Evolutionary conservation across 2,797 vertebrate species (phyloP).

Genomic region (Poeciliopsis infans): DNA sequence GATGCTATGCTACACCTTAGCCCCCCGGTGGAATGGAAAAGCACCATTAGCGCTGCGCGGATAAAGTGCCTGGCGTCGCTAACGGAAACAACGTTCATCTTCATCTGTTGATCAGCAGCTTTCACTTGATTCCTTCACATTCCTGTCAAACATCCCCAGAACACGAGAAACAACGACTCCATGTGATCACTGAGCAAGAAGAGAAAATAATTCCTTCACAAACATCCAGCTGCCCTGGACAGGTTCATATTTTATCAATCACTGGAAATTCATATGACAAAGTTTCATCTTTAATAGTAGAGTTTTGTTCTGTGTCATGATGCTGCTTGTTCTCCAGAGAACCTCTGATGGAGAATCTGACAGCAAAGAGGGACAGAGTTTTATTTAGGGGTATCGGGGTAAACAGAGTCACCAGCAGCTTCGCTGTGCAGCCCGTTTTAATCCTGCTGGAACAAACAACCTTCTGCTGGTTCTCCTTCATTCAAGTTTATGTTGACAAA

Average conservation of each 20-base stretch:
- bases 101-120: conserved; percentile 40
- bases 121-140: conserved; percentile 43
- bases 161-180: too few relatives aligned
- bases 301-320: too few relatives aligned
- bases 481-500: not conserved
- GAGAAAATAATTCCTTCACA: not conserved
- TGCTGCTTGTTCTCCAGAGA: too few relatives aligned
- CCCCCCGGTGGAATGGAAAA: not conserved
- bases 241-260: not conserved
- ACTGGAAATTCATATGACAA: not conserved
- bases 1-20: not conserved
- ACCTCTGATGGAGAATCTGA: not conserved
- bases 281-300: too few relatives aligned
- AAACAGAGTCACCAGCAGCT: not conserved
- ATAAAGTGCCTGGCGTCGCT: conserved; percentile 26
- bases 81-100: conserved; percentile 36
- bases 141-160: not conserved
- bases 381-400: not conserved
- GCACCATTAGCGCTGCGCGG: conserved; percentile 1
- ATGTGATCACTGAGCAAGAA: not conserved
- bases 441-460: too few relatives aligned
- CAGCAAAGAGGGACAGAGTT: not conserved
- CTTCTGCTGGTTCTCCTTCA: not conserved
- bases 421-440: not conserved
- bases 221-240: not conserved